A percentile compares a stretch with the other conserved stretches of the same genome.
phyloP scores from a whole-genome alignment of 2,113 vertebrate genomes.

The Pionites leucogaster region DNA sequence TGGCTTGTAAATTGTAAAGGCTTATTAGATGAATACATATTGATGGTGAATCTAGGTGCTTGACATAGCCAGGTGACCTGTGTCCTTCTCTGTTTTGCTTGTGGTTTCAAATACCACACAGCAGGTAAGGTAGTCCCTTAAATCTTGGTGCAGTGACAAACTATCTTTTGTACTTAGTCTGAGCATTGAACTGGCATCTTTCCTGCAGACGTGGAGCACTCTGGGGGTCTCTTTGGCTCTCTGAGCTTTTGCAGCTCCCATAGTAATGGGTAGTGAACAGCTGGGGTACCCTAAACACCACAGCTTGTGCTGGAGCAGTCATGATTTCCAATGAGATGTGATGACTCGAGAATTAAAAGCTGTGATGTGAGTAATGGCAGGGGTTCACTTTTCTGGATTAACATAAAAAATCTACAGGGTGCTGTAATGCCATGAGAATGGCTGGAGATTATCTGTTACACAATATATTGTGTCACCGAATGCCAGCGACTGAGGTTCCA shows the following conservation, averaged over 20 bases:
- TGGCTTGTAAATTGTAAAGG: not conserved
- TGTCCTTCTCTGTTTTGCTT: not conserved
- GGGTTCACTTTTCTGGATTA: constrained; percentile 17
- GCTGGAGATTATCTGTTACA: constrained; percentile 65
- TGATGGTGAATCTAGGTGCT: not conserved
- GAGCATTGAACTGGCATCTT: not conserved
- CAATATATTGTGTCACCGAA: constrained; percentile 22
- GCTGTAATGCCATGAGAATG: constrained; percentile 22
- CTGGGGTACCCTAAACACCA: not conserved
- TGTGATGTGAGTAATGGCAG: not conserved
- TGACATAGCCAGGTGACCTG: fast-evolving
- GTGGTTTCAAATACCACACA: not conserved
- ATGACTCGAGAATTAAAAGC: not conserved
- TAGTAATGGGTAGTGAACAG: not conserved
- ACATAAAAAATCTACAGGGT: not conserved
- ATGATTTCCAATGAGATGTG: not conserved
- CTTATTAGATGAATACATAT: not conserved
- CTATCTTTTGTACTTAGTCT: not conserved
- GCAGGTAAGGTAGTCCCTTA: not conserved
- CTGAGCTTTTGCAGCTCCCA: not conserved
- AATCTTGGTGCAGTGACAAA: not conserved
- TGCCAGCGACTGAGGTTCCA: not conserved
- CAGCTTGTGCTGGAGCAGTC: not conserved
- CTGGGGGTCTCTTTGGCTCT: not conserved
- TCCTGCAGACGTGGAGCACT: not conserved